Conservation (phyloP, 1,140 invertebrate species). For the Leptopilina boulardi region DNA sequence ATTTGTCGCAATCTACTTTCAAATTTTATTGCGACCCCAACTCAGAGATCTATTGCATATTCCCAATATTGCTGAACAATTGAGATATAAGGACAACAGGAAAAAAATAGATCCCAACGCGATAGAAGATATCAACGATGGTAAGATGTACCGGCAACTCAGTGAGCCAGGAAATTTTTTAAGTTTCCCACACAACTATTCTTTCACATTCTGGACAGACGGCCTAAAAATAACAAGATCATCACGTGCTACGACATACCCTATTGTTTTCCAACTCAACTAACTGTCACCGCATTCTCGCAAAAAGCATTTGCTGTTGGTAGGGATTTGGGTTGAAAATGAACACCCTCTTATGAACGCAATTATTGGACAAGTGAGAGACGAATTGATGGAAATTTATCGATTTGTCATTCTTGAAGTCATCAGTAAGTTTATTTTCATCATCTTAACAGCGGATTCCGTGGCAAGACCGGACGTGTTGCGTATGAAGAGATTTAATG, state of each 20-base stretch:
- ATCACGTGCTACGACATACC: background rate
- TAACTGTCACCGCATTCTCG: slow-evolving; percentile 24
- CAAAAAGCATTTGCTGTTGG: slow-evolving; percentile 34
- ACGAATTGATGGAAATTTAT: slow-evolving; percentile 34
- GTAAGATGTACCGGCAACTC: slow-evolving; percentile 32
- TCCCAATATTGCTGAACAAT: slow-evolving; percentile 38
- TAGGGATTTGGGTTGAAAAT: slow-evolving; percentile 33
- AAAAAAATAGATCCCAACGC: slow-evolving; percentile 35
- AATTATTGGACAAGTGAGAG: slow-evolving; percentile 9
- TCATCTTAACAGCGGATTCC: slow-evolving; percentile 37
- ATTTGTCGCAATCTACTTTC: background rate
- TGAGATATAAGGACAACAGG: slow-evolving; percentile 38
- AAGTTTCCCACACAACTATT: slow-evolving; percentile 33
- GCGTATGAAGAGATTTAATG: slow-evolving; percentile 39
- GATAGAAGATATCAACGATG: slow-evolving; percentile 51
- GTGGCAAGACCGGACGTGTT: slow-evolving; percentile 35
- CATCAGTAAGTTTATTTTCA: slow-evolving; percentile 37
- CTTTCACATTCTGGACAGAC: slow-evolving; percentile 10
- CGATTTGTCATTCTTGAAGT: slow-evolving; percentile 33
- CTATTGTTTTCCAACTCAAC: background rate
- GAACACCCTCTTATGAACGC: slow-evolving; percentile 32
- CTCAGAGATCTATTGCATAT: slow-evolving; percentile 38
- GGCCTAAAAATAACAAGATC: background rate
- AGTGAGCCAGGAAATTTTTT: background rate
- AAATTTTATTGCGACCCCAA: slow-evolving; percentile 40